Conservation (phyloP, 2,113 vertebrate genomes). For the Aplodontia rufa region DNA sequence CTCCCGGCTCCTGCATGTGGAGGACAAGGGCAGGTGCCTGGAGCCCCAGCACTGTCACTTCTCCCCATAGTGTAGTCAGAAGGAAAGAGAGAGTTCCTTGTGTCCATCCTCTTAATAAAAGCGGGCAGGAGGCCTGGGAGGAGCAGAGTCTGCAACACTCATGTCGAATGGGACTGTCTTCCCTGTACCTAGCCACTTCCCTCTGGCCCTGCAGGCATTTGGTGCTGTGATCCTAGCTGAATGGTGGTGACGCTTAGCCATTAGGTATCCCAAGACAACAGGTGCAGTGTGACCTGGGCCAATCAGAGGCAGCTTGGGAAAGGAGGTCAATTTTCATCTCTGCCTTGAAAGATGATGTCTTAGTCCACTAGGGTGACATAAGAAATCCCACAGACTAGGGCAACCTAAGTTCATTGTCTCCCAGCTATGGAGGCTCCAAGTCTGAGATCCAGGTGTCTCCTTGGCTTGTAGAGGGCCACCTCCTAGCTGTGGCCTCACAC, state of each 20-base stretch:
- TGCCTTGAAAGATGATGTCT: not conserved
- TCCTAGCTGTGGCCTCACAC: not conserved
- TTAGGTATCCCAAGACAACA: not conserved
- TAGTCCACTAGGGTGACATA: rapidly evolving
- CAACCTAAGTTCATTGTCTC: not conserved
- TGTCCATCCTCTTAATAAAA: not conserved
- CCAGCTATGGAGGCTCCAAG: not conserved
- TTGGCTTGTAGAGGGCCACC: not conserved
- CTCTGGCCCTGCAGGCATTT: not conserved
- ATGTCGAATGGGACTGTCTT: not conserved
- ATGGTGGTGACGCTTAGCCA: not conserved
- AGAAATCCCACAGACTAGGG: not conserved
- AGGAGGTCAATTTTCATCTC: not conserved
- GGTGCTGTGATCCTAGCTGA: not conserved
- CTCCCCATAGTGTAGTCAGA: not conserved
- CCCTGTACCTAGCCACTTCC: not conserved
- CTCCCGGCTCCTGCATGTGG: not conserved
- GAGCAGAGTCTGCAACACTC: not conserved
- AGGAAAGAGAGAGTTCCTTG: not conserved
- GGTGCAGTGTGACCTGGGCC: not conserved
- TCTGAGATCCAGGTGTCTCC: not conserved
- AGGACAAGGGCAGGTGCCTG: not conserved
- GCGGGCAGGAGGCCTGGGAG: not conserved
- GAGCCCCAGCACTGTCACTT: rapidly evolving
- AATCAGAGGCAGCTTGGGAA: not conserved